Base-by-base conservation (phyloP, 2,888 invertebrate species). In the Limnephilus marmoratus region DNA sequence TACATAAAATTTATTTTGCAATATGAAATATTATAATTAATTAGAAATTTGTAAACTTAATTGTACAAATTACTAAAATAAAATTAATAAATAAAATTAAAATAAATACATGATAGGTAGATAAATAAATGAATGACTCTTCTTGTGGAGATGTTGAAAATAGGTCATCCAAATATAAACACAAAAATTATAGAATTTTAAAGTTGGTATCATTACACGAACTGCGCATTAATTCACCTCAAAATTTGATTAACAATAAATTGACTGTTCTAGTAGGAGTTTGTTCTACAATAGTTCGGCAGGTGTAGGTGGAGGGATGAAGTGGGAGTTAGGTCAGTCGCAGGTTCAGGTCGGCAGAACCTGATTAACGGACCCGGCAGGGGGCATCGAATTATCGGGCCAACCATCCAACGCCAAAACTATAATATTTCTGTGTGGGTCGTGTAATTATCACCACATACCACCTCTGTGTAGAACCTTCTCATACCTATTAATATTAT, bases 321-420 rank as follows among this genome's bases (percentile, higher is more conserved):
- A 31, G 82, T 81, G 81, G 81, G 81, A n/a, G 53, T 53, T 5
- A 7, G 68, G 68, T 68, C 24, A 18, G 68, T 68, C 18, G 53
- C 53, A 53, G 53, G 53, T 53, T 15, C 53, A 53, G 68, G 68
- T 7, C 7, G 68, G 87, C 87, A 13, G 68, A 87, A 87, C 88
- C 24, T 68, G 34, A 89, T 89, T 80, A 89, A 31, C 24, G 12
- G 34, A 34, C 88, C 13, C 88, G 7, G 88, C 88, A 80, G 88
- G 88, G 18, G 81, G 88, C 31, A 31, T 89, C 68, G 37, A 89
- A 89, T 89, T 81, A 89, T 80, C 81, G 80, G 31, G 37, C 81
- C 24, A 81, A 34, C 88, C 85, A 85, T 41, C 85, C 85, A 41
- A 24, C 85, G 18, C 85, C 34, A 18, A 68, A 68, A 68, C 68